These are phyloP conservation scores for Entelurus aequoreus DNA, from an alignment of 2,113 vertebrate species.

Conservation along the genomic window DNA sequence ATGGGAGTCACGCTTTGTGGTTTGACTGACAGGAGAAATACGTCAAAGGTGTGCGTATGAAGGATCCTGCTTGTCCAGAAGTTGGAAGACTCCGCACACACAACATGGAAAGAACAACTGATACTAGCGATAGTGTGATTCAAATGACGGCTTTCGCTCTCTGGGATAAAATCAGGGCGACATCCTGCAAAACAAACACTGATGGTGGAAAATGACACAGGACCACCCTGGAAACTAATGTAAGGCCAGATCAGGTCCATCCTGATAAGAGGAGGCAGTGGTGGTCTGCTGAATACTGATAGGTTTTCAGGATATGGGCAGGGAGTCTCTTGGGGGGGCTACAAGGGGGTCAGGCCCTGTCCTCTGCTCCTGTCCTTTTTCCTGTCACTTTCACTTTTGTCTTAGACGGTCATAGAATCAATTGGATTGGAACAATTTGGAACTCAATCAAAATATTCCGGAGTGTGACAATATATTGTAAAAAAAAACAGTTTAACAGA, in stretches of 20 bases:
- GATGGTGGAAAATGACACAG: conserved; percentile 13
- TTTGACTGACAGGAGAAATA: conserved; percentile 44
- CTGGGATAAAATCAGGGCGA: conserved; percentile 24
- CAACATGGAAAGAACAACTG: conserved; percentile 10
- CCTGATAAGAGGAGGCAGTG: conserved; percentile 49
- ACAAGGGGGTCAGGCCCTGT: conserved; percentile 11
- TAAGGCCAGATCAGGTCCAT: conserved; percentile 37
- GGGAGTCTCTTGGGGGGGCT: conserved; percentile 20
- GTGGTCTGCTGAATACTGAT: conserved; percentile 51
- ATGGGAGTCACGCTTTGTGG: conserved; percentile 24
- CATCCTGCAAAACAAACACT: conserved; percentile 18
- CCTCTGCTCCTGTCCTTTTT: conserved; percentile 36
- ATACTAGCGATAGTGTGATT: conserved; percentile 8
- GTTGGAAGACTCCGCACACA: conserved; percentile 25
- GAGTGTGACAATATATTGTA: too few species aligned
- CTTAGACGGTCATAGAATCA: conserved; percentile 10
- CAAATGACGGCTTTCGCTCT: conserved; percentile 4
- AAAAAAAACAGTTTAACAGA: too few species aligned
- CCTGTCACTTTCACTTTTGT: conserved; percentile 17
- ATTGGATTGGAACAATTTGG: too few species aligned
- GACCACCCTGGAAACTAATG: conserved; percentile 33
- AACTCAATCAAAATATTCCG: too few species aligned
- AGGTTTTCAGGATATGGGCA: conserved; percentile 43
- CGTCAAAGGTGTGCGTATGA: conserved; percentile 15
- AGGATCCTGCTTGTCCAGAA: conserved; percentile 27